Evolutionary conservation across 2,797 vertebrate species (phyloP), one percentile per base, ranked within the genome.

Genomic region (Sebastes hubbsi): DNA sequence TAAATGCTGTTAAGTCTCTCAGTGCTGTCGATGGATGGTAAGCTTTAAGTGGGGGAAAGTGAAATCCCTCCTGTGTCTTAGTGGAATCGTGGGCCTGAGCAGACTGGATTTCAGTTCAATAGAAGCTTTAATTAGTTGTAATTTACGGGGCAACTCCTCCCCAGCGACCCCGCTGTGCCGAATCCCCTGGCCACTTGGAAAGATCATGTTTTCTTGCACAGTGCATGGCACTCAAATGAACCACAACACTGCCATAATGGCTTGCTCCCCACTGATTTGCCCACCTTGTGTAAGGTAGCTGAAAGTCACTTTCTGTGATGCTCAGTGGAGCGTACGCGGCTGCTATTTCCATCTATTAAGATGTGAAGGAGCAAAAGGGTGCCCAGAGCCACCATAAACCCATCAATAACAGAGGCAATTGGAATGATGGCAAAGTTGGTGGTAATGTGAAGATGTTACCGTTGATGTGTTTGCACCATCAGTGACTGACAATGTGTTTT

Each of bases 261-360:
- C 90, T 85, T 81, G 80, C 92, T 94, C 94, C 95, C 96, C 94
- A 87, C 94, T 95, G 96, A 94, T 95, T 96, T 94, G 93, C 92
- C 93, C 92, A 96, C 96, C 94, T 97, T 96, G 96, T 94, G 94
- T 95, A 95, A 96, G 95, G 95, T 96, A 93, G 92, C 88, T 94
- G 94, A 95, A 97, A 97, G 94, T 96, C 95, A 95, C 91, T 93
- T 93, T 93, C 92, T 92, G 93, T 91, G 94, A 93, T 96, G 94
- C 93, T 95, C 93, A 93, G 89, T 84, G 91, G 92, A 93, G 96
- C 94, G 81, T 95, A 83, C 59, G 62, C 90, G 82, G 82, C 95
- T 94, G 95, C 94, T 95, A 95, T 96, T 97, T 97, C 95, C 96
- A 92, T 96, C 96, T 96, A 97, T 97, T 96, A 96, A 96, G 94